phyloP scores from a whole-genome alignment of 2,797 vertebrate species.

The Amblyopsis hoosieri region DNA sequence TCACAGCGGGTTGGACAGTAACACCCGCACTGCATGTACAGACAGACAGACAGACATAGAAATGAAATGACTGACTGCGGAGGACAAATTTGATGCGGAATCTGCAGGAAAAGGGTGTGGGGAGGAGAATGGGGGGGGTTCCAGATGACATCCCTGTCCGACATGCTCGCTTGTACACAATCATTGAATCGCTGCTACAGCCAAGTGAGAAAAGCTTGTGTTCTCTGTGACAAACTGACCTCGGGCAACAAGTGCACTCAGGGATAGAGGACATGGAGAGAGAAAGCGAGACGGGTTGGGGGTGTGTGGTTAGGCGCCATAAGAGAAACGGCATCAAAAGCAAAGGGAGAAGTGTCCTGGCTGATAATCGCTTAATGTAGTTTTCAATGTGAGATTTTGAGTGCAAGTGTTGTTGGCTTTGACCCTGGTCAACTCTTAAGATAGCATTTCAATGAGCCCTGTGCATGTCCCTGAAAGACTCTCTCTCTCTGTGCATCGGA shows the following conservation, averaged over 20 bases:
- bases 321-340: conserved; percentile 10
- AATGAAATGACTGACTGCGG: conserved; percentile 4
- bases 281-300: conserved; percentile 26
- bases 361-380: conserved; percentile 53
- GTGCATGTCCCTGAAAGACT: neutral
- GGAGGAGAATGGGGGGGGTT: conserved; percentile 1
- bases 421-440: conserved; percentile 64
- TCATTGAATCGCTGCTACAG: conserved; percentile 61
- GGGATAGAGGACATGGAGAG: conserved; percentile 59
- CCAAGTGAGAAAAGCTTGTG: conserved; percentile 76
- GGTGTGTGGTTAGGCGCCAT: neutral
- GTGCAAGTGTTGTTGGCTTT: conserved; percentile 59
- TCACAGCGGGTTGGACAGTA: conserved; percentile 49
- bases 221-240: conserved; percentile 74
- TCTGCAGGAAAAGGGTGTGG: neutral
- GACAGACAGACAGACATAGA: conserved; percentile 19
- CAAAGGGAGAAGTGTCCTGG: conserved; percentile 57
- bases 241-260: conserved; percentile 61
- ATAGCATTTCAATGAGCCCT: too few relatives aligned
- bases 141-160: conserved; percentile 63
- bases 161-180: conserved; percentile 73
- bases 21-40: conserved; percentile 36
- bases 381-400: conserved; percentile 38
- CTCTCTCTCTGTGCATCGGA: neutral
- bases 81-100: conserved; percentile 43